Conservation (phyloP, 1,140 invertebrate species). For the Dinoponera quadriceps region DNA sequence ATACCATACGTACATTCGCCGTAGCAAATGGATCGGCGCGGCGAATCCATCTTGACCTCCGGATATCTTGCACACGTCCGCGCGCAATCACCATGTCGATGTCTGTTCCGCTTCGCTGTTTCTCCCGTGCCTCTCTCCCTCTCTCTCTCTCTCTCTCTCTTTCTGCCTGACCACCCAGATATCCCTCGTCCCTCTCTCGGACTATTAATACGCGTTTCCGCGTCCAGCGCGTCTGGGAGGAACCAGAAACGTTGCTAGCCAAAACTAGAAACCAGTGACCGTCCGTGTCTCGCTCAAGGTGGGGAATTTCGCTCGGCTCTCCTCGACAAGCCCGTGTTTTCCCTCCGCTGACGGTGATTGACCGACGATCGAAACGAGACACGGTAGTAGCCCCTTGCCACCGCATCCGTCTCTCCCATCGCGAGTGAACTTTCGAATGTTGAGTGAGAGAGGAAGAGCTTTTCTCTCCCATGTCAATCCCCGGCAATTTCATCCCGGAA, state of each 20-base stretch:
- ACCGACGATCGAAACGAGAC: constrained; percentile 41
- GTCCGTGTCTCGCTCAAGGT: constrained; percentile 58
- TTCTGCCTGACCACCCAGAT: constrained; percentile 63
- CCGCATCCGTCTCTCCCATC: constrained; percentile 17
- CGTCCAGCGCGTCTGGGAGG: constrained; percentile 69
- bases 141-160: no score
- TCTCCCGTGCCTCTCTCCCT: constrained; percentile 20
- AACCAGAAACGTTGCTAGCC: constrained; percentile 56
- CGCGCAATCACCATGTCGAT: constrained; percentile 15
- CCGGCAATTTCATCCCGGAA: constrained; percentile 55
- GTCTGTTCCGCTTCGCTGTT: constrained; percentile 23
- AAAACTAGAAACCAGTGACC: constrained; percentile 73
- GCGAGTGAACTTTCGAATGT: constrained; percentile 52
- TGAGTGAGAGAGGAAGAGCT: constrained; percentile 46
- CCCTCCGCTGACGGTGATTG: constrained; percentile 35
- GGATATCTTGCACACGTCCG: constrained; percentile 6
- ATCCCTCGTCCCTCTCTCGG: constrained; percentile 62
- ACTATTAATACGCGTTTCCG: constrained; percentile 81
- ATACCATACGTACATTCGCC: neutral
- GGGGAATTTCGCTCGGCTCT: constrained; percentile 23
- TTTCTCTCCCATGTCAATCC: constrained; percentile 52
- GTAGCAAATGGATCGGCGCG: constrained; percentile 16
- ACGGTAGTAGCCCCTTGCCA: neutral
- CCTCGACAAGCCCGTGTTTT: neutral
- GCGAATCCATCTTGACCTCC: constrained; percentile 33